phyloP scores from a whole-genome alignment of 2,888 invertebrate species.

The Nineta flava region DNA sequence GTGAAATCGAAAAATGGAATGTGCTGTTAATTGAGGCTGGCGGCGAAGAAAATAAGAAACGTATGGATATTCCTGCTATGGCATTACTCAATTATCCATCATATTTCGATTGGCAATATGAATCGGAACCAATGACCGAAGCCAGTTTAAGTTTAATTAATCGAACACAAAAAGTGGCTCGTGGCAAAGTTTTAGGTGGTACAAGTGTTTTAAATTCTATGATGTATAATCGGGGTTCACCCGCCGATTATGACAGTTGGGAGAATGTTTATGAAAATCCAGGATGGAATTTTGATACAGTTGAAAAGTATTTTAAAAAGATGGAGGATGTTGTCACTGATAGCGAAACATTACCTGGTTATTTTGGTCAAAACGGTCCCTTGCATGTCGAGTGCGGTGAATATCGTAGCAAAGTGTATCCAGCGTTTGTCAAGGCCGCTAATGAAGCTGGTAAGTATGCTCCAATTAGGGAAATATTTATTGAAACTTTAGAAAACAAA shows the following conservation, averaged over 20 bases:
- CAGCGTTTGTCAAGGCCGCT: too few relatives aligned
- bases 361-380: slow-evolving; percentile 39
- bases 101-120: slow-evolving; percentile 41
- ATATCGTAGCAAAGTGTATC: slow-evolving; percentile 18
- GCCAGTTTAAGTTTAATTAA: slow-evolving; percentile 24
- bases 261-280: slow-evolving; percentile 43
- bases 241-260: slow-evolving; percentile 64
- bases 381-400: slow-evolving; percentile 38
- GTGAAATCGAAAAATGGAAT: slow-evolving; percentile 28
- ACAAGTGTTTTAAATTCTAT: slow-evolving; percentile 66
- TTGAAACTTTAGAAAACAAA: too few relatives aligned
- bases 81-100: slow-evolving; percentile 46
- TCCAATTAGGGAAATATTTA: too few relatives aligned
- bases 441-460: too few relatives aligned
- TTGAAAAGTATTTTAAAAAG: slow-evolving; percentile 63
- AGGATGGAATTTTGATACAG: slow-evolving; percentile 58
- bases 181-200: slow-evolving; percentile 70
- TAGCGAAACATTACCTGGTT: slow-evolving; percentile 30
- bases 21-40: slow-evolving; percentile 38
- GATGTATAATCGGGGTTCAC: slow-evolving; percentile 59
- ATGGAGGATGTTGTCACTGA: slow-evolving; percentile 53
- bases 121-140: slow-evolving; percentile 28
- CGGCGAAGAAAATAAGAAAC: slow-evolving; percentile 32
- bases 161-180: slow-evolving; percentile 23
- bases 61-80: slow-evolving; percentile 50